Evolutionary conservation across 2,888 invertebrate species (phyloP), one percentile per base, ranked within the genome.

Genomic region (Anthophora plumipes): DNA sequence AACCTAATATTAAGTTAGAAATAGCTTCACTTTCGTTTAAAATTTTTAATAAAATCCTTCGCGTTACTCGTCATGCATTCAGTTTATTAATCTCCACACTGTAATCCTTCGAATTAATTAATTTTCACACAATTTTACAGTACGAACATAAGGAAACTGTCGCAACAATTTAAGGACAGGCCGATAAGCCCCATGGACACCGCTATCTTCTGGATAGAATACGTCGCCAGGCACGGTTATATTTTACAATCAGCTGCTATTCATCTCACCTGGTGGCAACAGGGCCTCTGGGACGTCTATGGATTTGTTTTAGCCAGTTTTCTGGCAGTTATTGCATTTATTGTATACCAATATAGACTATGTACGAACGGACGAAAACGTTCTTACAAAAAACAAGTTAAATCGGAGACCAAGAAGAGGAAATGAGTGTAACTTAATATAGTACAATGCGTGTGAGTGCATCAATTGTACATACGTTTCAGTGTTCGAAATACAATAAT

Each of bases 251-350:
- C 93, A 8, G 90, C 92, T 0, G 90, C 89, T 7, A 68, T 89
- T 41, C 73, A 89, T 4, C 84, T 92, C 6, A 70, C 91, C 5
- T 93, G 94, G 83, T 92, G 94, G 88, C 93, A 94, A 84, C 93
- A 93, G 78, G 78, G 93, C 31, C 86, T 94, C 48, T 77, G 94
- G 5, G 96, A 96, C 89, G 93, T 96, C 43, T 92, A 95, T 52
- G 94, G 90, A 7, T 94, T 94, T 83, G 87, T 94, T 1, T 20
- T 93, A 0, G 22, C 86, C 1, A 41, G 78, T 25, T 2, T 77
- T 5, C 0, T 41, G 7, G 0, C 31, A 1, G 50, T 59, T 5
- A 25, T 85, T 1, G 70, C 46, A 43, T 0, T 76, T 4, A 4
- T 17, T 0, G 20, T 68, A 3, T 39, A 59, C 9, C 80, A 0